These are phyloP conservation scores for Plodia interpunctella DNA, from an alignment of 1,140 invertebrate genomes.

Conservation along the genomic window DNA sequence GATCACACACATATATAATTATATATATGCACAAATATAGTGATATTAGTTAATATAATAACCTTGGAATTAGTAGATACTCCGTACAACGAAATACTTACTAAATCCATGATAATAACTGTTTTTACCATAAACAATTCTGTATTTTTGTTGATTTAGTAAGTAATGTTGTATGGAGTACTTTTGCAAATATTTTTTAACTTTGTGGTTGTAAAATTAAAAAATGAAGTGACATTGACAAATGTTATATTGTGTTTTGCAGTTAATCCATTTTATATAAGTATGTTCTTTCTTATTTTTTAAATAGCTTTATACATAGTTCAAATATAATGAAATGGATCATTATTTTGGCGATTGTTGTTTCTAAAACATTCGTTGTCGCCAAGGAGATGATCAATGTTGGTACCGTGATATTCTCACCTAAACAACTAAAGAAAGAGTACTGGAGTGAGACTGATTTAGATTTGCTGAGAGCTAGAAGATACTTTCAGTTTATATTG, in stretches of 20 bases:
- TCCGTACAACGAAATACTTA: too few species aligned
- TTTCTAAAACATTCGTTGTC: background rate
- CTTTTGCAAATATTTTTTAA: too few species aligned
- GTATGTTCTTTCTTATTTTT: background rate
- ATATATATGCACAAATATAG: too few species aligned
- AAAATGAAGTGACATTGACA: background rate
- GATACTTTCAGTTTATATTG: slow-evolving; percentile 44
- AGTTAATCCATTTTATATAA: slow-evolving; percentile 2
- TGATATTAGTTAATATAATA: too few species aligned
- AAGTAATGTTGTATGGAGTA: too few species aligned
- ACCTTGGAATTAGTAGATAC: too few species aligned
- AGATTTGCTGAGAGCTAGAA: slow-evolving; percentile 38
- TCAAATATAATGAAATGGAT: too few species aligned
- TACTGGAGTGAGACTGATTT: slow-evolving; percentile 38
- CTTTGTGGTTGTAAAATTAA: background rate
- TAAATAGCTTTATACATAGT: background rate
- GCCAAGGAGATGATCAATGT: slow-evolving; percentile 22
- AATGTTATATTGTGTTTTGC: background rate
- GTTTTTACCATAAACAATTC: too few species aligned
- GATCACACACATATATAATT: too few species aligned
- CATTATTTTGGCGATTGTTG: too few species aligned
- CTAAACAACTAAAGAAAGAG: slow-evolving; percentile 29
- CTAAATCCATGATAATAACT: too few species aligned
- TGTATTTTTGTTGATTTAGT: too few species aligned
- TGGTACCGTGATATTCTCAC: slow-evolving; percentile 52